Percentiles rank a stretch among this genome's conserved stretches.
phyloP scores from a whole-genome alignment of 2,888 invertebrate species.

The Terebella lapidaria region DNA sequence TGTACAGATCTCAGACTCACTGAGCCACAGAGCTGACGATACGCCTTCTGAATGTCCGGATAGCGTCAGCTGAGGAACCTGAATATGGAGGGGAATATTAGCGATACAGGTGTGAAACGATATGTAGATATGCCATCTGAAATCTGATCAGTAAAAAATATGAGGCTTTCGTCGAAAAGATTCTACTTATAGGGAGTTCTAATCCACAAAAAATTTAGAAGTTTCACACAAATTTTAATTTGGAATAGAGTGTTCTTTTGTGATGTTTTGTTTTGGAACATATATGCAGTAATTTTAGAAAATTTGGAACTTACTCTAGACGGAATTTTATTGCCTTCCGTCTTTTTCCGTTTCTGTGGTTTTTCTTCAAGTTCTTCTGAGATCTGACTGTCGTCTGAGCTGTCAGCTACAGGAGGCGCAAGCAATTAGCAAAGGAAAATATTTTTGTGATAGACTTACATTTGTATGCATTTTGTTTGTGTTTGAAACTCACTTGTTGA shows the following conservation, averaged over 20 bases:
- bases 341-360: slow-evolving; percentile 39
- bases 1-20: slow-evolving; percentile 70
- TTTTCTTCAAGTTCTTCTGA: slow-evolving; percentile 34
- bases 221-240: no score
- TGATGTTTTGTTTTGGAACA: no score
- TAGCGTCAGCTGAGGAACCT: slow-evolving; percentile 72
- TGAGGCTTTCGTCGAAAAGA: no score
- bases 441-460: neutral
- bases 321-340: slow-evolving; percentile 6
- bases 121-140: no score
- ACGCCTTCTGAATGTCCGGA: slow-evolving; percentile 90
- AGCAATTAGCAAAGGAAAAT: neutral
- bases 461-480: neutral
- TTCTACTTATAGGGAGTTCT: no score
- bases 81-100: no score
- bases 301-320: neutral
- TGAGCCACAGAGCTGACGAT: slow-evolving; percentile 79
- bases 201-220: no score
- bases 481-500: slow-evolving; percentile 58
- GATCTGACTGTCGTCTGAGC: slow-evolving; percentile 21
- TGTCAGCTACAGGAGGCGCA: no score
- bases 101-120: no score
- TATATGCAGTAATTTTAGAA: no score
- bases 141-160: no score
- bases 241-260: no score